Base-by-base conservation (phyloP, 2,797 vertebrate species). In the Arnoldichthys spilopterus region DNA sequence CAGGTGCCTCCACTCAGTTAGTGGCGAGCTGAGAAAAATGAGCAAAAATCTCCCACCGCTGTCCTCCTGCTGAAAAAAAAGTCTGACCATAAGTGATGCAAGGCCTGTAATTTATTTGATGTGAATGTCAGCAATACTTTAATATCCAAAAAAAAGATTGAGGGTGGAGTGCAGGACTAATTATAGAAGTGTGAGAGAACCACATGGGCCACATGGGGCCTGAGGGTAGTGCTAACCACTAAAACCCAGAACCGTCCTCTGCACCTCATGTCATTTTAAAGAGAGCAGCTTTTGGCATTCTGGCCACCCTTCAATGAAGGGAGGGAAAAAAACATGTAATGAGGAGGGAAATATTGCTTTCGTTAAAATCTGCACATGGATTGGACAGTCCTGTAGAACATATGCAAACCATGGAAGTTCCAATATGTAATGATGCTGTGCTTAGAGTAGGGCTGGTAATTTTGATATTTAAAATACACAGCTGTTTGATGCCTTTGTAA, bases 101-200 rank as follows among this genome's bases (percentile, higher is more conserved):
- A 76, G 64, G 81, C 71, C 90, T 90, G 26, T 91, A 84, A 89
- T 91, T 90, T 89, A 84, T 88, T 83, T 88, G 79, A 88, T 67
- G 77, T 88, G 81, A 78, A 87, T 90, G 87, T 90, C 88, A 89
- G 89, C 84, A 88, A 87, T 88, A 84, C 84, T 89, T 89, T 88
- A 89, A 89, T 89, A 87, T 84, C 77, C 62, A 45, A 81, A 88
- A 90, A 87, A 90, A 89, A 81, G 80, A 77, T 86, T 71, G 74
- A 87, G 87, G 88, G 86, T 88, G 87, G 87, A 90, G 88, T 6
- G 12, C 81, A 43, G 1, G 47, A 72, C 77, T 91, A 89, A 92
- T 90, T 91, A 90, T 83, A 91, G 88, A 87, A 85, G 85, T 87
- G 88, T 88, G 88, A 88, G 85, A 86, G 87, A 91, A 89, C 87